Evolutionary conservation across 2,797 vertebrate genomes (phyloP), one percentile per base, ranked within the genome.

Genomic region (Meda fulgida): DNA sequence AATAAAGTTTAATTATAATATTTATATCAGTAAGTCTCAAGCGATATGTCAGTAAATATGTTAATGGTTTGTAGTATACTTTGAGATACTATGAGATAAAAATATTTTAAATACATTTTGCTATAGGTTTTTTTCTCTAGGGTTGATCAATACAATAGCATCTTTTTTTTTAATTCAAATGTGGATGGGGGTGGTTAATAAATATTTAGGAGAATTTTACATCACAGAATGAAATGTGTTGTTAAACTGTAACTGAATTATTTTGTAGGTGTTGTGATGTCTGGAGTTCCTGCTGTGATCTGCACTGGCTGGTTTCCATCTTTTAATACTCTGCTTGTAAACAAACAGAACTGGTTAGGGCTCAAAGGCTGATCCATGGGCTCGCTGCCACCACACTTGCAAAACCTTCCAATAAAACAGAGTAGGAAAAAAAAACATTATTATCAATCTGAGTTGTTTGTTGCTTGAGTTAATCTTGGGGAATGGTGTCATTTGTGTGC

Each of bases 351-450:
- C 23, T 63, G 60, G 58, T 80, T 40, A 65, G 60, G 75, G 48
- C 63, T 38, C 29, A 75, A 58, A 23, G 65, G 67, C 63, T 31
- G 53, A 8, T 26, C 13, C 19, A 3, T 55, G 48, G 65, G 65
- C 75, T 55, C 36, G 34, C 72, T 51, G 85, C 63, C 80, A 70
- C 80, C 85, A 86, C 38, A 86, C 29, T 36, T 34, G n/a, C 16
- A 83, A 83, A 7, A 75, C 80, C 85, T 86, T 63, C 9, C 73
- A 82, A 29, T 40, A 21, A 84, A 46, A 83, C 36, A 71, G 26
- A 83, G 14, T 6, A 13, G 43, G 8, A 3, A 14, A 21, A 8
- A 14, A 66, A 23, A 55, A 16, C 9, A 38, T 31, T 36, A 75
- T 60, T 31, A 75, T 31, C n/a, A 48, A 19, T 65, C 29, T 26